Evolutionary conservation across 1,140 invertebrate genomes (phyloP).

Genomic region (Nymphalis io): DNA sequence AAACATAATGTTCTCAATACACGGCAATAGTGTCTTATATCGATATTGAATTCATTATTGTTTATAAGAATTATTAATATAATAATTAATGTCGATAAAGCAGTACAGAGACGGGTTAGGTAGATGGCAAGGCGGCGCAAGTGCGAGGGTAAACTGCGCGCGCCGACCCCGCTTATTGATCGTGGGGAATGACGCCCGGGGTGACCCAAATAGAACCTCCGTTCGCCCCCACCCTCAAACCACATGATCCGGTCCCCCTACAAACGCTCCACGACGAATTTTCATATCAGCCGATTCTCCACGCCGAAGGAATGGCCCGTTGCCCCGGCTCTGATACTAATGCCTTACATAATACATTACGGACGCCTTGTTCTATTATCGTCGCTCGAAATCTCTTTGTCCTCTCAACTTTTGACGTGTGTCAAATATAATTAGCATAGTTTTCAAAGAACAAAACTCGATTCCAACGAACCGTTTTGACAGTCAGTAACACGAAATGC

Average conservation of each 20-base stretch:
- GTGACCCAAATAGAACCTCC: constrained; percentile 80
- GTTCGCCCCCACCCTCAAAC: constrained; percentile 53
- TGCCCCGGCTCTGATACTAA: constrained; percentile 57
- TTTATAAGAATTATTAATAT: constrained; percentile 46
- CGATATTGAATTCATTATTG: constrained; percentile 14
- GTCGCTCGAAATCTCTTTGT: constrained; percentile 52
- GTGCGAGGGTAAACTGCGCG: constrained; percentile 68
- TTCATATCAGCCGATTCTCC: constrained; percentile 74
- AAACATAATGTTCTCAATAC: background rate
- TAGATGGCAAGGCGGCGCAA: constrained; percentile 46
- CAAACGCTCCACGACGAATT: constrained; percentile 70
- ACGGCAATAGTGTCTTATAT: background rate
- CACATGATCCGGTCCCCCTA: constrained; percentile 48
- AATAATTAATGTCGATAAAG: constrained; percentile 69
- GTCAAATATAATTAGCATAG: constrained; percentile 16
- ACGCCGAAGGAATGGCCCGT: constrained; percentile 63
- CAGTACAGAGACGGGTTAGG: constrained; percentile 57
- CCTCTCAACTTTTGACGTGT: constrained; percentile 45
- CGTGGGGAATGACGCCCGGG: constrained; percentile 76
- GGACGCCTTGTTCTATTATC: constrained; percentile 50
- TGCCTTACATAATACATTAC: constrained; percentile 64
- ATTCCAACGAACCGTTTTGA: no score
- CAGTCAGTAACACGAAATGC: background rate
- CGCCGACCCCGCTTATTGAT: constrained; percentile 74
- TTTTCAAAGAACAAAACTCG: background rate